Evolutionary conservation across 2,888 invertebrate species (phyloP).

Genomic region (Willowsia nigromaculata): DNA sequence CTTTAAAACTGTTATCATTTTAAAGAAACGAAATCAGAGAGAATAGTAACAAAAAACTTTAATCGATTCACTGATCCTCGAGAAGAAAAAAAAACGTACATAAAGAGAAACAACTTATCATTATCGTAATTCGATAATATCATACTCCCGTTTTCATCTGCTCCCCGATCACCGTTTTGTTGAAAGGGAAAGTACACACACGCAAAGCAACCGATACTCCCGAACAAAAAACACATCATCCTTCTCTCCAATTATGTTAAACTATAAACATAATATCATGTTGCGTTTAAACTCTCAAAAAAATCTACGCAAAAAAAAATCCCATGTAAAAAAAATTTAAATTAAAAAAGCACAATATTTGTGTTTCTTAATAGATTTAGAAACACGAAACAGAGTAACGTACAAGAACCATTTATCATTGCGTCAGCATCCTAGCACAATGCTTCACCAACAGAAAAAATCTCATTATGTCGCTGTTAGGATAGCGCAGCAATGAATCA

Average conservation of each 20-base stretch:
- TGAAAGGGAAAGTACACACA: constrained; percentile 63
- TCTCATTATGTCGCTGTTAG: constrained; percentile 42
- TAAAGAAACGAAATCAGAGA: neutral
- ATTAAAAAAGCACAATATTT: neutral
- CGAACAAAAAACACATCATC: neutral
- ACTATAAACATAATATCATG: neutral
- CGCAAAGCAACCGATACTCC: constrained; percentile 45
- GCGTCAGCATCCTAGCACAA: neutral
- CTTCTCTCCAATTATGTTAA: neutral
- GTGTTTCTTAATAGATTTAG: constrained; percentile 30
- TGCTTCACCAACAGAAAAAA: neutral
- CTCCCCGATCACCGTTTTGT: neutral
- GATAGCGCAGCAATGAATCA: constrained; percentile 13
- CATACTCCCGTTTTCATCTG: neutral
- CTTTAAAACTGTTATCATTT: constrained; percentile 24
- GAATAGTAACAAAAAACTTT: neutral
- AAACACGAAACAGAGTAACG: neutral
- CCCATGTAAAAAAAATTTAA: neutral
- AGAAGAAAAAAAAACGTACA: neutral
- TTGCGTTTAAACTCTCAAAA: neutral
- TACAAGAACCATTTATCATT: constrained; percentile 21
- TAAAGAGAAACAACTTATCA: constrained; percentile 15
- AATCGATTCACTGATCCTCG: constrained; percentile 17
- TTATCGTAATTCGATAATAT: constrained; percentile 69
- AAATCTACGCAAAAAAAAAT: neutral